Conservation (phyloP, 2,888 invertebrate species). For the Lomographa bimaculata region DNA sequence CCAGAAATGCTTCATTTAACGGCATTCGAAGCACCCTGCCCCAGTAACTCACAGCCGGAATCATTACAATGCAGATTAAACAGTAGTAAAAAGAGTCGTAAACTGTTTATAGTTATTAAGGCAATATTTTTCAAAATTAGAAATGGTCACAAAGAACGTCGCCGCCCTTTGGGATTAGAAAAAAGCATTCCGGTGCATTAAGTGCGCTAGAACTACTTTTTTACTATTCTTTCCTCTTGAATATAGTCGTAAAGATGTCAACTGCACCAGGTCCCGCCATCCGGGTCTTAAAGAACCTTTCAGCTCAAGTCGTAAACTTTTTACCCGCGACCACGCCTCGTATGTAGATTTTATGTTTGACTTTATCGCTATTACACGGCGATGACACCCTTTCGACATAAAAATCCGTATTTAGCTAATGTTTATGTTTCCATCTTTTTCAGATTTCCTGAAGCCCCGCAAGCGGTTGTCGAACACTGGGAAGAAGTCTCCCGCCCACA, state of each 20-base stretch:
- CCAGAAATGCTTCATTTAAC: constrained; percentile 34
- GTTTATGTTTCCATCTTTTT: constrained; percentile 51
- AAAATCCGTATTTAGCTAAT: constrained; percentile 18
- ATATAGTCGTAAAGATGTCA: constrained; percentile 67
- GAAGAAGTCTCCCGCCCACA: constrained; percentile 76
- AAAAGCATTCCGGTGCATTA: constrained; percentile 61
- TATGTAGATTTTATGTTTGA: constrained; percentile 25
- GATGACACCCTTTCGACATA: constrained; percentile 17
- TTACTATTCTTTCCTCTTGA: constrained; percentile 57
- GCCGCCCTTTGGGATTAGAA: constrained; percentile 59
- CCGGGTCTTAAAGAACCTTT: constrained; percentile 62
- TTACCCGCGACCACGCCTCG: constrained; percentile 33
- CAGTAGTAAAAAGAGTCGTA: constrained; percentile 75
- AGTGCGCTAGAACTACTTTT: constrained; percentile 56
- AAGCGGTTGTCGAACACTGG: constrained; percentile 81
- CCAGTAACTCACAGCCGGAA: constrained; percentile 57
- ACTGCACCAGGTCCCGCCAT: constrained; percentile 52
- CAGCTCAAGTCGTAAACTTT: constrained; percentile 62
- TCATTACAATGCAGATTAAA: constrained; percentile 73
- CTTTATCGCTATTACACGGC: constrained; percentile 15
- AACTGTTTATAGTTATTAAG: constrained; percentile 71
- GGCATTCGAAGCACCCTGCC: constrained; percentile 41
- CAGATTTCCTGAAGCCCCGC: constrained; percentile 88
- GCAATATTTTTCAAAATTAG: constrained; percentile 70
- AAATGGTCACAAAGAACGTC: constrained; percentile 65